Percentiles rank a stretch among this genome's conserved stretches.
phyloP scores from a whole-genome alignment of 35 echinoderm and acorn worm species.

The Ophiothrix spiculata region DNA sequence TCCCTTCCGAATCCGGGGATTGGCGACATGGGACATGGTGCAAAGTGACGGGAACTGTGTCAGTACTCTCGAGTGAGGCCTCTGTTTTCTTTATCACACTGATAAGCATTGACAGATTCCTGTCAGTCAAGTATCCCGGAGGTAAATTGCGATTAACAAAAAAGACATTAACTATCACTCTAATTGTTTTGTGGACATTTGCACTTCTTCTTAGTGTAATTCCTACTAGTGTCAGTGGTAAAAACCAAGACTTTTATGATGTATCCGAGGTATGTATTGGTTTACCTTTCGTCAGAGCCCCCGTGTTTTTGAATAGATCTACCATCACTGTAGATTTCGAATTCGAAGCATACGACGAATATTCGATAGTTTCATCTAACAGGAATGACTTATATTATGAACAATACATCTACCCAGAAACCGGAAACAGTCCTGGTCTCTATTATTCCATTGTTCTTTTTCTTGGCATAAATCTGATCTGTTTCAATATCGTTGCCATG shows the following conservation, averaged over 20 bases:
- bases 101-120: conserved; percentile 29
- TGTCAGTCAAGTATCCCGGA: conserved; percentile 8
- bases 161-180: neutral
- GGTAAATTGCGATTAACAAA: neutral
- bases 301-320: neutral
- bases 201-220: conserved; percentile 4
- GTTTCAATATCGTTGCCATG: neutral
- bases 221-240: conserved; percentile 11
- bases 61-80: conserved; percentile 32
- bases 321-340: neutral
- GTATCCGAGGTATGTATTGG: conserved; percentile 23
- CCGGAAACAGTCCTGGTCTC: neutral
- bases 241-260: conserved; percentile 14
- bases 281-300: conserved; percentile 10
- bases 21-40: conserved; percentile 15
- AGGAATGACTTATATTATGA: too few relatives aligned
- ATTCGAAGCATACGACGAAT: too few relatives aligned
- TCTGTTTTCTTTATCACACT: conserved; percentile 34
- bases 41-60: conserved; percentile 30
- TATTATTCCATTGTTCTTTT: neutral
- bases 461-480: neutral
- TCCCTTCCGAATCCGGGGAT: neutral
- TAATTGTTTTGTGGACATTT: neutral
- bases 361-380: too few relatives aligned
- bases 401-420: neutral